These are phyloP conservation scores for Melanostoma scalare DNA, from an alignment of 2,888 invertebrate species.

Conservation along the genomic window DNA sequence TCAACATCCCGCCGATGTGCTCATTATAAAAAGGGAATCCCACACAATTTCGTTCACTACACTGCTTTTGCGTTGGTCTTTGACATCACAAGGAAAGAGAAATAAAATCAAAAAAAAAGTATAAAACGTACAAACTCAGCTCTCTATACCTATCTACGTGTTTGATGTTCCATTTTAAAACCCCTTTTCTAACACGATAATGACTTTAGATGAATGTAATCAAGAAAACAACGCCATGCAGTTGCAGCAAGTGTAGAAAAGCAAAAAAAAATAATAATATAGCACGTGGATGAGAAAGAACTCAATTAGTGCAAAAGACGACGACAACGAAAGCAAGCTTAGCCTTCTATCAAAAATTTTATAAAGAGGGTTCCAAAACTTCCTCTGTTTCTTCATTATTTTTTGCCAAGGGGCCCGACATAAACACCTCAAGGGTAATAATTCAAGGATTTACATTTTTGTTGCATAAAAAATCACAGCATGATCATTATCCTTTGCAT, in stretches of 20 bases:
- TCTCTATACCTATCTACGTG: conserved; percentile 2
- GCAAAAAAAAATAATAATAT: conserved; percentile 8
- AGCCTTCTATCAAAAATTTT: conserved; percentile 1
- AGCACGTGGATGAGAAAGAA: conserved; percentile 62
- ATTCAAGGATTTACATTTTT: conserved; percentile 64
- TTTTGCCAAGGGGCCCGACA: conserved; percentile 33
- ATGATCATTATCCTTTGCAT: conserved; percentile 45
- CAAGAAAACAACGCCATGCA: conserved; percentile 41
- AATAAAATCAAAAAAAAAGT: neutral
- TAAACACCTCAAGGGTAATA: conserved; percentile 63
- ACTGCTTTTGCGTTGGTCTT: conserved; percentile 34
- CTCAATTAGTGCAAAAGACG: conserved; percentile 70
- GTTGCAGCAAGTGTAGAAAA: conserved; percentile 7
- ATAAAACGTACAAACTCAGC: too few species aligned
- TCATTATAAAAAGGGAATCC: conserved; percentile 49
- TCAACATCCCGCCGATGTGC: conserved; percentile 53
- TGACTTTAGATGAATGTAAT: conserved; percentile 69
- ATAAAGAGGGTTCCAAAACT: conserved; percentile 34
- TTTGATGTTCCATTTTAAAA: conserved; percentile 64
- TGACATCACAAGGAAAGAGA: conserved; percentile 10
- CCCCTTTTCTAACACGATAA: conserved; percentile 69
- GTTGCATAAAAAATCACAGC: conserved; percentile 40
- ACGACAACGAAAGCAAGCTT: conserved; percentile 28
- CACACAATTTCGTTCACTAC: conserved; percentile 12
- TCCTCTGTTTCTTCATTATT: conserved; percentile 45